Evolutionary conservation across 1,140 invertebrate genomes (phyloP), one percentile per base, ranked within the genome.

Genomic region (Xylocopa sonorina): DNA sequence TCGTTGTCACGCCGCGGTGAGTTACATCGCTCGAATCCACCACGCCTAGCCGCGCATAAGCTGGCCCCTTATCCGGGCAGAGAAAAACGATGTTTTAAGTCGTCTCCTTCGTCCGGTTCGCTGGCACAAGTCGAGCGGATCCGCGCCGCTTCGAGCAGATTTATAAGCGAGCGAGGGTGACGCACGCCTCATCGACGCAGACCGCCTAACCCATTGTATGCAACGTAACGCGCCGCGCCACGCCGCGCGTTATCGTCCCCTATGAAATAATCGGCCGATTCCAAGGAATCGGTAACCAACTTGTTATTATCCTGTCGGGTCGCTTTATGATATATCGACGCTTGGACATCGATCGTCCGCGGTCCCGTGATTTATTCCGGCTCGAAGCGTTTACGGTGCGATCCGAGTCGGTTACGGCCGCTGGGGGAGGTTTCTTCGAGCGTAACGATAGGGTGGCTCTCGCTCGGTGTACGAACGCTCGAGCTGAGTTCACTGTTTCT

Each of bases 71-170:
- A 66, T 75, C 66, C 81, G 27, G 50, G 50, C 46, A n/a, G 73
- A 82, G 73, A 71, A 72, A 82, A 83, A 82, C 73, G 68, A 83
- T 72, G 69, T 57, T 83, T 78, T 82, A 58, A 66, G 60, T 29
- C 55, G 38, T 32, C 27, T n/a, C 27, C 27, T 14, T 43, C 38
- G 68, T 16, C 29, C 68, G n/a, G 34, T 34, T 69, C 24, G 4
- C 48, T 50, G 34, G 68, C 27, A 24, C 64, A 29, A 29, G 27
- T 32, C 57, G 64, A 74, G 80, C 80, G 58, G 64, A 77, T 82
- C n/a, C 63, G 46, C 48, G 24, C 32, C 60, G 50, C 46, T 53
- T 41, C 34, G 7, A 51, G 46, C 46, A 53, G 38, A 69, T 76
- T 83, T 76, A 60, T 48, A 50, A 77, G 71, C 75, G 53, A 34